These are phyloP conservation scores for Apostichopus leukothele DNA, from an alignment of 53 echinoderm and acorn worm genomes.

Conservation along the genomic window DNA sequence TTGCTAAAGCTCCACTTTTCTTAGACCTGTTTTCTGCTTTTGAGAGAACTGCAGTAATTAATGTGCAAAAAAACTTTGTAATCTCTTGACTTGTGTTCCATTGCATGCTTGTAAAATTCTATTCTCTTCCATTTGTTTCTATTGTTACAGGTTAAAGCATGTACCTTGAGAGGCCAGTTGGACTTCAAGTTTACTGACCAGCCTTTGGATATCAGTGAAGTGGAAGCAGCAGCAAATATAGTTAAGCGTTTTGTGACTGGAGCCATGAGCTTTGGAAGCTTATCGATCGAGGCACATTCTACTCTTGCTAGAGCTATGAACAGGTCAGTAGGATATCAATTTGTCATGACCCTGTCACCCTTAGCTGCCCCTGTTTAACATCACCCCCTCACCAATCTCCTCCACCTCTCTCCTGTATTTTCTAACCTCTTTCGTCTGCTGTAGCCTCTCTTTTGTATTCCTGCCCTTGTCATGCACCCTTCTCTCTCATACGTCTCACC, in stretches of 20 bases:
- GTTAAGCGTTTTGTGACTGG: constrained; percentile 95
- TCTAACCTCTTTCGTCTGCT: no score
- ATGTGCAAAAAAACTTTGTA: no score
- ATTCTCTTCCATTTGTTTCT: background rate
- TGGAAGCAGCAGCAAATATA: constrained; percentile 83
- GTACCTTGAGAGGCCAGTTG: constrained; percentile 92
- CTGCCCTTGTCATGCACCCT: no score
- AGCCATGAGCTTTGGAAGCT: constrained; percentile 98
- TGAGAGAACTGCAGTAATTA: no score
- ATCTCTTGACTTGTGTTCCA: no score
- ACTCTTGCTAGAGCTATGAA: constrained; percentile 96
- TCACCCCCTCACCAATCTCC: no score
- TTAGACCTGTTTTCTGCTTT: no score
- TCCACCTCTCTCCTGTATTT: no score
- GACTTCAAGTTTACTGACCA: constrained; percentile 64
- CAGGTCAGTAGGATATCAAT: constrained; percentile 51
- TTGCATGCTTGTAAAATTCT: background rate
- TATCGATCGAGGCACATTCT: constrained; percentile 92
- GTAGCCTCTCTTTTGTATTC: no score
- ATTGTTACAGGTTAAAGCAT: constrained; percentile 66
- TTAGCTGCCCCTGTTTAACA: no score
- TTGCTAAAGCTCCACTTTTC: no score
- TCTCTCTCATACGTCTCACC: no score
- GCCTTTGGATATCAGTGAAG: constrained; percentile 77
- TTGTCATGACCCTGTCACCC: background rate